Percentiles rank a stretch among this genome's conserved stretches.
These are phyloP conservation scores for Rana temporaria DNA, from an alignment of 2,113 vertebrate species.

Conservation along the genomic window DNA sequence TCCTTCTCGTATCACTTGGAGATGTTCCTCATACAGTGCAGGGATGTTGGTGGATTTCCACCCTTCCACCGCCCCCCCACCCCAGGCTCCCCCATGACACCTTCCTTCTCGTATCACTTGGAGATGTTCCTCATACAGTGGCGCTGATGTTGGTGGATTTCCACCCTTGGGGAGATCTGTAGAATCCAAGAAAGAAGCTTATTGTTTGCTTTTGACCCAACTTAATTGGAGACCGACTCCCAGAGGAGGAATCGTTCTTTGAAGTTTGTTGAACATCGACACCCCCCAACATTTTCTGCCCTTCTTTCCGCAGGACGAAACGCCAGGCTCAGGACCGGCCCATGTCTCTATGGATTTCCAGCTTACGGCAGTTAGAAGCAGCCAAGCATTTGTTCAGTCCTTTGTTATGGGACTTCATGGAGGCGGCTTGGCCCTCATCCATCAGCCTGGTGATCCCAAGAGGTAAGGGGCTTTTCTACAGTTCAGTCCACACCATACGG, in stretches of 20 bases:
- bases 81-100: too few relatives aligned
- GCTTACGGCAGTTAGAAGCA: slow-evolving; percentile 81
- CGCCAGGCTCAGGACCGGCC: slow-evolving; percentile 86
- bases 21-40: too few relatives aligned
- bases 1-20: too few relatives aligned
- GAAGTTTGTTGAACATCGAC: not conserved
- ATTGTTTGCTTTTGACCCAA: not conserved
- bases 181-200: too few relatives aligned
- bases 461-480: slow-evolving; percentile 70
- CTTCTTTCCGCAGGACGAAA: slow-evolving; percentile 74
- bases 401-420: slow-evolving; percentile 88
- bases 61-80: too few relatives aligned
- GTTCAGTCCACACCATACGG: not conserved
- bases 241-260: not conserved
- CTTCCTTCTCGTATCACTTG: too few relatives aligned
- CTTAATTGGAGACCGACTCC: not conserved
- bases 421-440: slow-evolving; percentile 88
- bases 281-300: not conserved
- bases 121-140: too few relatives aligned
- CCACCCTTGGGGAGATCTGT: too few relatives aligned
- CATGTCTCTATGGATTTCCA: slow-evolving; percentile 92
- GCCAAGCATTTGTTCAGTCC: slow-evolving; percentile 82
- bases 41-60: too few relatives aligned
- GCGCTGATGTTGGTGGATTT: too few relatives aligned
- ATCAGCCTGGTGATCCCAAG: slow-evolving; percentile 88